Percentiles rank a stretch among this genome's conserved stretches.
These are phyloP conservation scores for Novumbra hubbsi DNA, from an alignment of 2,797 vertebrate species.

Conservation along the genomic window DNA sequence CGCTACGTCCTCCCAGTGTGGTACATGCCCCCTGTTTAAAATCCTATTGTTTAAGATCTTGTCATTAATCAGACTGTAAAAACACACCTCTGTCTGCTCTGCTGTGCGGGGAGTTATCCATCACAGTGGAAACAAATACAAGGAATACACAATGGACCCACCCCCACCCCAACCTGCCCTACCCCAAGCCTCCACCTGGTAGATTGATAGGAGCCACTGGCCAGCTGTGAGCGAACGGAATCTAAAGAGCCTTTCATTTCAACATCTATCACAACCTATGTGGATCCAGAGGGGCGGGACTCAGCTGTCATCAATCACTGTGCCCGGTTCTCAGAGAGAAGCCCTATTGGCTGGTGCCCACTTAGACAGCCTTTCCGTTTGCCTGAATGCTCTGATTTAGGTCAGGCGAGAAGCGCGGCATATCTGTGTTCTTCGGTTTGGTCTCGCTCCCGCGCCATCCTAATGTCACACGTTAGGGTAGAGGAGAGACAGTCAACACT, in stretches of 20 bases:
- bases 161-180: not conserved
- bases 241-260: slow-evolving; percentile 66
- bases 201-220: slow-evolving; percentile 68
- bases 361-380: not conserved
- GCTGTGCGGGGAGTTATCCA: slow-evolving; percentile 40
- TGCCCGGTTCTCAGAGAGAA: slow-evolving; percentile 47
- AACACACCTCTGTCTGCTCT: slow-evolving; percentile 18
- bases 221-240: slow-evolving; percentile 69
- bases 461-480: not conserved
- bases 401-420: not conserved
- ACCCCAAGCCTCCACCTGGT: not conserved
- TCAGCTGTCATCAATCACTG: slow-evolving; percentile 58
- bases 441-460: not conserved
- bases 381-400: not conserved
- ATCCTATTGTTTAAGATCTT: not conserved
- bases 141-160: slow-evolving; percentile 12
- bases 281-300: slow-evolving; percentile 54
- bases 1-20: not conserved
- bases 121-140: slow-evolving; percentile 39
- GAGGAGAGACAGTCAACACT: slow-evolving; percentile 13
- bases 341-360: slow-evolving; percentile 15
- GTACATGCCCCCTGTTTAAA: no score
- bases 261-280: slow-evolving; percentile 65
- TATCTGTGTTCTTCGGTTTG: not conserved
- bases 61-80: slow-evolving; percentile 9